A percentile compares a stretch with the other conserved stretches of the same genome.
phyloP scores from a whole-genome alignment of 2,797 vertebrate genomes.

The Sebastes reedi region DNA sequence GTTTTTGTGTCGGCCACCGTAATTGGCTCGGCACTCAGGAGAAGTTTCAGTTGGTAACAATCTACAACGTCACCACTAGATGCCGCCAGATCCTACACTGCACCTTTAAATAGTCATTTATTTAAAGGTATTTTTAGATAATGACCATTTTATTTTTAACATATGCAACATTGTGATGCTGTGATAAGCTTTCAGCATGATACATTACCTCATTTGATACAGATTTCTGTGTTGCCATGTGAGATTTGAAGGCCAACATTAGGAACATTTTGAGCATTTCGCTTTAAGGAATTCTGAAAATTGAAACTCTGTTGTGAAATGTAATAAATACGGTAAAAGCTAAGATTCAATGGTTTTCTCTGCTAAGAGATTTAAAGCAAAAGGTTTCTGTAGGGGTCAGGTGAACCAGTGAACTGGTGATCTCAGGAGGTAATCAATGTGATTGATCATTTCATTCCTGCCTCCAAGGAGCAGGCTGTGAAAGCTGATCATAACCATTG shows the following conservation, averaged over 20 bases:
- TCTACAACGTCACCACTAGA: too few species aligned
- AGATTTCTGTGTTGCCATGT: too few species aligned
- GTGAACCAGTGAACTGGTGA: neutral
- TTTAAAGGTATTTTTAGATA: neutral
- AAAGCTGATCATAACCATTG: conserved; percentile 39
- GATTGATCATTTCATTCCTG: conserved; percentile 12
- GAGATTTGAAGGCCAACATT: neutral
- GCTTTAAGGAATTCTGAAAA: neutral
- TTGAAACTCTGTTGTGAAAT: neutral
- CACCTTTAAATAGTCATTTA: neutral
- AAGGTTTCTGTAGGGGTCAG: neutral
- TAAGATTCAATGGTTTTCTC: neutral
- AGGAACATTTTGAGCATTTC: neutral
- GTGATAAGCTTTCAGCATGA: neutral
- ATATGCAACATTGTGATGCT: neutral
- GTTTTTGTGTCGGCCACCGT: too few species aligned
- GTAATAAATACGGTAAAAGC: neutral
- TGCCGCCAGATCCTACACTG: too few species aligned
- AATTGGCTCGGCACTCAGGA: too few species aligned
- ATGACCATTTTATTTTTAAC: neutral
- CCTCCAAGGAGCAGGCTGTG: conserved; percentile 7
- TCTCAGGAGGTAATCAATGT: conserved; percentile 10
- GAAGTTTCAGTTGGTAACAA: too few species aligned
- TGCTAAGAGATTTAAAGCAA: neutral
- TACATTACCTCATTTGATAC: neutral